These are phyloP conservation scores for Myrmecophaga tridactyla DNA, from an alignment of 2,113 vertebrate genomes.

Conservation along the genomic window DNA sequence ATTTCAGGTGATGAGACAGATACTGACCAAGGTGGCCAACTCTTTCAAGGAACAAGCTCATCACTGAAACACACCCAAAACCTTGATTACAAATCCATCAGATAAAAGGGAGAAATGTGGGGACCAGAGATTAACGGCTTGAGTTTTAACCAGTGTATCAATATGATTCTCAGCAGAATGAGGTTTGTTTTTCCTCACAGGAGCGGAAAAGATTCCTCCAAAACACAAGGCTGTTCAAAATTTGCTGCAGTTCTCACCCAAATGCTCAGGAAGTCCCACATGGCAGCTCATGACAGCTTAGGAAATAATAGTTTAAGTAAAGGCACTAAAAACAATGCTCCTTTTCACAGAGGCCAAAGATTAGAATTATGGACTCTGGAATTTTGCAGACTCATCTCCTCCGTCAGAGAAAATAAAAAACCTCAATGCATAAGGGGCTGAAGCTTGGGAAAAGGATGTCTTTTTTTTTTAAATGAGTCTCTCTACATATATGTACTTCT, in stretches of 20 bases:
- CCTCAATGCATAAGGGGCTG: neutral
- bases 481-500: no score
- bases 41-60: slow-evolving; percentile 12
- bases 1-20: neutral
- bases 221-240: neutral
- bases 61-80: neutral
- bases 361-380: slow-evolving; percentile 1
- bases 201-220: neutral
- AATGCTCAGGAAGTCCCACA: neutral
- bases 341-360: slow-evolving; percentile 17
- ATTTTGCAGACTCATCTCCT: slow-evolving; percentile 32
- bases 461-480: no score
- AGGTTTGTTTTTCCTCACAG: neutral
- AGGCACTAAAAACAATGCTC: slow-evolving; percentile 27
- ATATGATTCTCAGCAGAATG: neutral
- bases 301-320: slow-evolving; percentile 36
- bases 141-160: slow-evolving; percentile 18
- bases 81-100: neutral
- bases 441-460: neutral
- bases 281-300: neutral
- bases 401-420: slow-evolving; percentile 7
- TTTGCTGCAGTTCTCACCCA: neutral
- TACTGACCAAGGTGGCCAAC: neutral
- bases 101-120: neutral
- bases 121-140: neutral